Evolutionary conservation across 2,888 invertebrate genomes (phyloP), one percentile per base, ranked within the genome.

Genomic region (Sylvicola cinctus): DNA sequence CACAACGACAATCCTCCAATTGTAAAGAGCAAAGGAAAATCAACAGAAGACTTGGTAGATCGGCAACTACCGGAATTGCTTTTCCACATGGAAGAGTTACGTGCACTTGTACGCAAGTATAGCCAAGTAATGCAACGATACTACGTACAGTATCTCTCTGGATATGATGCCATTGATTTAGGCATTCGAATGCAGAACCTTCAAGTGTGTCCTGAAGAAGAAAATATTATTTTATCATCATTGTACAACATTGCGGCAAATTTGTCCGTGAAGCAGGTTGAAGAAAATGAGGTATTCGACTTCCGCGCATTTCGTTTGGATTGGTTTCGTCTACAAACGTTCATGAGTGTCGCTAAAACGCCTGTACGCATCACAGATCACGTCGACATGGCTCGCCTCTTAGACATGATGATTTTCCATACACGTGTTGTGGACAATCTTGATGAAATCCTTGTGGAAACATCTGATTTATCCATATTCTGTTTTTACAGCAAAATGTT

Each of bases 351-450:
- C 29, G 68, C 70, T 11, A 87, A 85, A 54, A 76, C 84, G 16
- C 66, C 76, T 43, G 55, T 81, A 59, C 67, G 70, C 54, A 66
- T 98, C 31, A 66, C 72, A 8, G 87, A 90, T 45, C 78, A 91
- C 47, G 67, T 76, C 43, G 84, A 85, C 44, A 58, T 99, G 38
- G 87, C 91, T 4, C 77, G 80, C 32, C 74, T 91, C 42, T 73
- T 99, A 55, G 98, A 99, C 55, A 88, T 87, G 29, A 77, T 95
- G 54, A 74, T 87, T 25, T 99, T 96, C 51, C 98, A 98, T 51
- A 85, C 95, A 0, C 87, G 90, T 58, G 90, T 98, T 76, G 91
- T 99, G 2, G 98, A 99, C 54, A 85, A 84, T 54, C 67, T 98
- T 33, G 96, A 96, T 59, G 93, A 96, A 58, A 83, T 98, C 53